Conservation (phyloP, 64 coral and sea anemone species). For the Actinia equina region DNA sequence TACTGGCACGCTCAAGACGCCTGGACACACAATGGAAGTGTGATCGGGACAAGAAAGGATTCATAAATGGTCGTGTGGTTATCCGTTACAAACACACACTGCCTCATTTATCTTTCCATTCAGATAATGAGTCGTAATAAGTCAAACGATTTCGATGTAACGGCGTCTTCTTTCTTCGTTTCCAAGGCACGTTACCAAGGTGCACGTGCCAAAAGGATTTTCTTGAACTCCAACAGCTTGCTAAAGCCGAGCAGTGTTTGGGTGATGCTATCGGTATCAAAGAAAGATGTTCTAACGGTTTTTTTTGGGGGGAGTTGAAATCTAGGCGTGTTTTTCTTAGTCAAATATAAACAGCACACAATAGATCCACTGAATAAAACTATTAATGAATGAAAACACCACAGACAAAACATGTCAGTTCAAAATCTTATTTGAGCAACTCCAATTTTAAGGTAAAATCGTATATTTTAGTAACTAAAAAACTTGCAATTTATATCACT, state of each 20-base stretch:
- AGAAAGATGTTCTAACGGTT: neutral
- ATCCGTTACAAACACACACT: conserved; percentile 1
- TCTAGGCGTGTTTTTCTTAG: neutral
- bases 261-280: neutral
- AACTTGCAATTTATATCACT: too few relatives aligned
- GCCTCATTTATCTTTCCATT: conserved; percentile 17
- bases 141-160: conserved; percentile 9
- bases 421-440: too few relatives aligned
- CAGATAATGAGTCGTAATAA: neutral
- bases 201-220: neutral
- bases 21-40: neutral
- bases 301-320: neutral
- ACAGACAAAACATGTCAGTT: neutral
- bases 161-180: conserved; percentile 1
- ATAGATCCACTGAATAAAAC: neutral
- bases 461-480: too few relatives aligned
- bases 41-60: neutral
- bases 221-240: neutral
- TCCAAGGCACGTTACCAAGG: conserved; percentile 17
- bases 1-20: conserved; percentile 10
- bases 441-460: too few relatives aligned
- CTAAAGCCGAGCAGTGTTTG: neutral
- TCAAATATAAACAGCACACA: neutral
- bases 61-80: neutral
- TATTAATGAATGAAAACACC: neutral